Percentiles rank a stretch among this genome's conserved stretches.
Evolutionary conservation across 1,140 invertebrate genomes (phyloP).

Genomic region (Popillia japonica): DNA sequence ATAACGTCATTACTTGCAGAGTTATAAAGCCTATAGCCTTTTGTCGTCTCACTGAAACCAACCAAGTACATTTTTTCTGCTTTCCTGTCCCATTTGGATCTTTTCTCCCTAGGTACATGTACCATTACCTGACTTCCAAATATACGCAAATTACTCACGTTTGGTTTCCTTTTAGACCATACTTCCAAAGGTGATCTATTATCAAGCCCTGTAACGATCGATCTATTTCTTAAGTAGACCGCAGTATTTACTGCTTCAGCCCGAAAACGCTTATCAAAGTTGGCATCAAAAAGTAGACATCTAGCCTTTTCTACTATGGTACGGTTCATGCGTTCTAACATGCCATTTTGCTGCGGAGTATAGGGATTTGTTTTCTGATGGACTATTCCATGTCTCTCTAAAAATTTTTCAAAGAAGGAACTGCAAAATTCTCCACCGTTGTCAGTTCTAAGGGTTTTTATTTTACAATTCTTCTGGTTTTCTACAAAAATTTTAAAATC

Average conservation of each 20-base stretch:
- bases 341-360: conserved; percentile 38
- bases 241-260: conserved; percentile 59
- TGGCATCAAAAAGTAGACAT: conserved; percentile 53
- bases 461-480: background rate
- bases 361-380: conserved; percentile 39
- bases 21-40: conserved; percentile 31
- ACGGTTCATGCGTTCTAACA: background rate
- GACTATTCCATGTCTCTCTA: conserved; percentile 39
- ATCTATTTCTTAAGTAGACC: conserved; percentile 58
- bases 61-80: conserved; percentile 55
- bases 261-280: conserved; percentile 55
- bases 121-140: conserved; percentile 60
- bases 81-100: conserved; percentile 59
- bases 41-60: conserved; percentile 55
- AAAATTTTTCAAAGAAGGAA: background rate
- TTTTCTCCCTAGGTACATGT: conserved; percentile 53
- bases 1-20: background rate
- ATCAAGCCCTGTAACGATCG: background rate
- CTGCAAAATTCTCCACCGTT: conserved; percentile 43
- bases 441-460: conserved; percentile 42
- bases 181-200: conserved; percentile 43
- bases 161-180: conserved; percentile 58
- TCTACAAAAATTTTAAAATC: too few species aligned
- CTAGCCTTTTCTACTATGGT: conserved; percentile 49
- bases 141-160: conserved; percentile 57